Evolutionary conservation across 2,113 vertebrate genomes (phyloP), one percentile per base, ranked within the genome.

Genomic region (Triplophysa rosa): DNA sequence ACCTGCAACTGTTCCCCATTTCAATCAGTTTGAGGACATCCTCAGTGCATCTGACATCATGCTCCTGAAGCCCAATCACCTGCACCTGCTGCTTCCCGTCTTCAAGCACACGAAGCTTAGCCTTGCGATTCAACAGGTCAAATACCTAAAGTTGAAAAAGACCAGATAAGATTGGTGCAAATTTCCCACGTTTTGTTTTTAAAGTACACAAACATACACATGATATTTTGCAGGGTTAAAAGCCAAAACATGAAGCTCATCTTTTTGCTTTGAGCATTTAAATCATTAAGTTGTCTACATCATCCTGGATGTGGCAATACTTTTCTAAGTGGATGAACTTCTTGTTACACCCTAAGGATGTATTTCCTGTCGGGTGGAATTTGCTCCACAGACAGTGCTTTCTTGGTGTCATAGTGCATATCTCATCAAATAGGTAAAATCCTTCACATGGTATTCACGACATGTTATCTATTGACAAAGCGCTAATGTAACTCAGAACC

Each of bases 1-100:
- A 99, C 98, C 98, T 97, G 96, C 97, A 99, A 87, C 97, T 96
- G 93, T 99, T 99, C 74, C 98, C 98, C 67, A 98, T 90, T 89
- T 99, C 98, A 85, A 98, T 99, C 79, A 99, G 96, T 80, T 97
- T 98, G 80, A 99, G 91, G 40, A 99, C 98, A 54, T 99, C 98
- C 89, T 99, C 98, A 72, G 97, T 98, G 89, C 96, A 97, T 86
- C 92, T 95, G 71, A 99, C 98, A 78, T 98, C 97, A 8, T 94
- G 93, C 67, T 99, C 98, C 85, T 98, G 96, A 76, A 99, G 93
- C 23, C 97, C 97, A n/a, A 99, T 95, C 52, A 99, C 97, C 80
- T 99, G 98, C 74, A 99, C 97, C 84, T 99, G 98, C 89, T 99
- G 97, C 84, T 98, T 98, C 12, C 97, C 96, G 62, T 99, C 97